A percentile compares a stretch with the other conserved stretches of the same genome.
These are phyloP conservation scores for Dicaeum eximium DNA, from an alignment of 2,113 vertebrate species.

Conservation along the genomic window DNA sequence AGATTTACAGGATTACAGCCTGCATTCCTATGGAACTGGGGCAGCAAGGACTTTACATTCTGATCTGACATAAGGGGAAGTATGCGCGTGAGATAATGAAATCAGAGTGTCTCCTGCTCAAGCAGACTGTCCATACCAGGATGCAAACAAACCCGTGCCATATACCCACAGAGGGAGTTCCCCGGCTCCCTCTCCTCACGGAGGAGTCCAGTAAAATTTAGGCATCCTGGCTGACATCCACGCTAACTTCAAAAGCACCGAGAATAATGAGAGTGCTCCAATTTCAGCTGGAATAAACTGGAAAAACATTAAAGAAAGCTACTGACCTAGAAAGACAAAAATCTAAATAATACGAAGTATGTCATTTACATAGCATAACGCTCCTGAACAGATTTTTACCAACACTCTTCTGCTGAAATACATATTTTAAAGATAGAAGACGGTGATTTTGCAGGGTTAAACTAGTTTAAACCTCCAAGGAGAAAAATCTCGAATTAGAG, in stretches of 20 bases:
- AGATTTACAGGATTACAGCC: conserved; percentile 20
- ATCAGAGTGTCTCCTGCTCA: neutral
- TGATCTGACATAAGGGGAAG: neutral
- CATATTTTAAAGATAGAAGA: neutral
- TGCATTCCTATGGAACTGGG: neutral
- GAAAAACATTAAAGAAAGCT: neutral
- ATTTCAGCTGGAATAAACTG: neutral
- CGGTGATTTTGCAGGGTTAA: neutral
- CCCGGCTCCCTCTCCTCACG: neutral
- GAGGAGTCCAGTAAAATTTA: neutral
- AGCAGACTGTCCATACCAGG: neutral
- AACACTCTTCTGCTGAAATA: neutral
- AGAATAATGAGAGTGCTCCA: accelerated
- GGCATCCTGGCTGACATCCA: neutral
- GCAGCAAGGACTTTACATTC: conserved; percentile 23
- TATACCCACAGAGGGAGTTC: neutral
- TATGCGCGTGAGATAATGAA: neutral
- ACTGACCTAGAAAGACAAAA: neutral
- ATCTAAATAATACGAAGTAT: neutral
- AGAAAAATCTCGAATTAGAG: neutral
- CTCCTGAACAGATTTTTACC: neutral
- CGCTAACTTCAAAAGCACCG: neutral
- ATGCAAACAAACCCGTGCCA: neutral
- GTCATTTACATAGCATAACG: neutral
- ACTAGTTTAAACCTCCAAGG: neutral